These are phyloP conservation scores for Actinemys pallida DNA, from an alignment of 2,113 vertebrate species.

Conservation along the genomic window DNA sequence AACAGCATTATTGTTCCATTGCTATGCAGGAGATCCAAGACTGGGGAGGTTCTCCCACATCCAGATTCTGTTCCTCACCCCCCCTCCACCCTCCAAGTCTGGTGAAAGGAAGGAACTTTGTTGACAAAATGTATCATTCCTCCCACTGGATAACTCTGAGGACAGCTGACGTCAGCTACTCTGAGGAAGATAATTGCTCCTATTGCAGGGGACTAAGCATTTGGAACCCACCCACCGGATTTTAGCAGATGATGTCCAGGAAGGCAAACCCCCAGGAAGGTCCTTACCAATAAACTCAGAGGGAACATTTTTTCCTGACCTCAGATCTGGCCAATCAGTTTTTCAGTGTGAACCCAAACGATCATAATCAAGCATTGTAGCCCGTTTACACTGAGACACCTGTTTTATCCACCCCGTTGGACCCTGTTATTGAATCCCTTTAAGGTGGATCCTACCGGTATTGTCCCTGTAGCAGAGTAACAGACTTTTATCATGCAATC, in stretches of 20 bases:
- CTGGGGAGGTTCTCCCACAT: not conserved
- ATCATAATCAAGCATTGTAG: not conserved
- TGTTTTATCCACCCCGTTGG: not conserved
- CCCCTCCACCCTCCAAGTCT: not conserved
- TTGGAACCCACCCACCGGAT: not conserved
- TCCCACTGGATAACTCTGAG: not conserved
- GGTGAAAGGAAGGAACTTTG: not conserved
- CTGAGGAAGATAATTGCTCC: not conserved
- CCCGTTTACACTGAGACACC: not conserved
- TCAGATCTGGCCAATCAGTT: accelerated
- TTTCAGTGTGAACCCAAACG: not conserved
- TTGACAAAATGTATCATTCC: not conserved
- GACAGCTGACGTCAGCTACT: not conserved
- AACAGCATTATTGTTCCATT: not conserved
- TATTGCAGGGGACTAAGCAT: too few species aligned
- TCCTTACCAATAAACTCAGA: not conserved
- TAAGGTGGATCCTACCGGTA: not conserved
- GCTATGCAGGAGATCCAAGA: not conserved
- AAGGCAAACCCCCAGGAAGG: not conserved
- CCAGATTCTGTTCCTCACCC: not conserved
- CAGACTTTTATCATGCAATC: accelerated
- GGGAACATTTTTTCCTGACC: not conserved
- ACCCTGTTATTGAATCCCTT: not conserved
- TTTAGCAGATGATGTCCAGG: not conserved
- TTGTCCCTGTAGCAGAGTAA: not conserved